Evolutionary conservation across 2,113 vertebrate genomes (phyloP).

Genomic region (Channa argus): DNA sequence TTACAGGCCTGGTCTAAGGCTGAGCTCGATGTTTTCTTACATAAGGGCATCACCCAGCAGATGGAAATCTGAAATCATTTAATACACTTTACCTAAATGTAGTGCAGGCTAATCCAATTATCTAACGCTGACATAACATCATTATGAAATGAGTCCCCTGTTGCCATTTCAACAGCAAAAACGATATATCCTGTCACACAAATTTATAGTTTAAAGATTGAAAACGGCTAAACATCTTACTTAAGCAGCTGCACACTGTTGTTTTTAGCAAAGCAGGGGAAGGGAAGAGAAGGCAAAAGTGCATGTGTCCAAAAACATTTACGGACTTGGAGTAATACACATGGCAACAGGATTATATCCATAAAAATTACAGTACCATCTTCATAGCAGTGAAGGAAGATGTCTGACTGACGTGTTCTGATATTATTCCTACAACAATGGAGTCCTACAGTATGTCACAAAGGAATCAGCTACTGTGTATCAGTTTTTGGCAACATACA

Average conservation of each 20-base stretch:
- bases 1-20: slow-evolving; percentile 10
- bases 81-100: slow-evolving; percentile 37
- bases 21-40: slow-evolving; percentile 27
- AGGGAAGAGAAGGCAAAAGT: too few species aligned
- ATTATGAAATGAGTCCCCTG: slow-evolving; percentile 35
- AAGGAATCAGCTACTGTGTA: not conserved
- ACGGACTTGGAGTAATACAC: too few species aligned
- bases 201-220: not conserved
- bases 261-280: too few species aligned
- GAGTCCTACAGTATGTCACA: not conserved
- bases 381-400: not conserved
- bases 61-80: slow-evolving; percentile 56
- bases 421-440: not conserved
- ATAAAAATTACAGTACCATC: not conserved
- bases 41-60: slow-evolving; percentile 44
- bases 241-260: too few species aligned
- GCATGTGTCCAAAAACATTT: too few species aligned
- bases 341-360: not conserved
- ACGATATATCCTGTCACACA: slow-evolving; percentile 5
- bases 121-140: slow-evolving; percentile 22
- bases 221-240: not conserved
- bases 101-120: slow-evolving; percentile 51
- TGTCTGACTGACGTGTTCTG: not conserved
- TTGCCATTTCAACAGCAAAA: not conserved
- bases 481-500: too few species aligned